phyloP scores from a whole-genome alignment of 2,888 invertebrate genomes.

The Hypselothyrea guttata region DNA sequence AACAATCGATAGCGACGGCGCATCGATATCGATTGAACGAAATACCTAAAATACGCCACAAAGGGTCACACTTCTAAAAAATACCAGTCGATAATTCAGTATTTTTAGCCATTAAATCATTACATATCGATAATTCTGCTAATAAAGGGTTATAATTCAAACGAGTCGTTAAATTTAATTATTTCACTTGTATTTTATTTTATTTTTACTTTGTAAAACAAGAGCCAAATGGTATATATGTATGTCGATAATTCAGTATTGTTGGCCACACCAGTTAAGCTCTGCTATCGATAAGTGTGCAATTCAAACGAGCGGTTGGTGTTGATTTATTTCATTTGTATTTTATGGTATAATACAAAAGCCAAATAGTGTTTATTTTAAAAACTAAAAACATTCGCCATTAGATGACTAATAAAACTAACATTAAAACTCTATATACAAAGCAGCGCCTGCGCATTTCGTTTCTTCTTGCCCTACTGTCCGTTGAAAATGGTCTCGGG shows the following conservation, averaged over 20 bases:
- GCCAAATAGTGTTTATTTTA: slow-evolving; percentile 37
- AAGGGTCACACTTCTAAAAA: too few species aligned
- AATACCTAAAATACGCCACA: slow-evolving; percentile 3
- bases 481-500: slow-evolving; percentile 82
- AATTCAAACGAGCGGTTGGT: slow-evolving; percentile 16
- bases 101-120: too few species aligned
- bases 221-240: too few species aligned
- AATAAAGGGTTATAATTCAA: too few species aligned
- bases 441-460: slow-evolving; percentile 44
- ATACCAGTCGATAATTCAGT: too few species aligned
- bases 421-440: slow-evolving; percentile 58
- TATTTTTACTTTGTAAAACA: too few species aligned
- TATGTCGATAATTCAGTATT: too few species aligned
- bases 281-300: too few species aligned
- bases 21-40: not conserved
- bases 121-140: too few species aligned
- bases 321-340: slow-evolving; percentile 43
- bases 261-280: too few species aligned
- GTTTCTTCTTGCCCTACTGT: slow-evolving; percentile 62
- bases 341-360: slow-evolving; percentile 57
- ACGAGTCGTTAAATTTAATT: too few species aligned
- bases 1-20: slow-evolving; percentile 21
- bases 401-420: slow-evolving; percentile 59
- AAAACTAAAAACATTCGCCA: slow-evolving; percentile 54
- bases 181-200: too few species aligned